phyloP scores from a whole-genome alignment of 2,888 invertebrate species.

The Dasysyrphus albostriatus region DNA sequence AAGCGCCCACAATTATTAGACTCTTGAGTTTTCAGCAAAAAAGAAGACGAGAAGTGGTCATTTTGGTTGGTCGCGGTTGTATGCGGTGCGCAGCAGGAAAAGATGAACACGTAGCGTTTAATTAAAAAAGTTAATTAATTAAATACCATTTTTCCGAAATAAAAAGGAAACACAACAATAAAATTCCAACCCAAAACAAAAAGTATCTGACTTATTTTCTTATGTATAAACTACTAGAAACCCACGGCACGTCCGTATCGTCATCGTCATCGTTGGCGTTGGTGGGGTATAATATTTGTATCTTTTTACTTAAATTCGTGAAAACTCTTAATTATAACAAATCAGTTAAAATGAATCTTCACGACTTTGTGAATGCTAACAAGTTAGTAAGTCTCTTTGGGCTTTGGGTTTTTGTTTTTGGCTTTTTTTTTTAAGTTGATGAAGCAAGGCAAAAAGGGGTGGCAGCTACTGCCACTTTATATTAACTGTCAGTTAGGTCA shows the following conservation, averaged over 20 bases:
- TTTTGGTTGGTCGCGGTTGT: neutral
- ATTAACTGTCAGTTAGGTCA: conserved; percentile 52
- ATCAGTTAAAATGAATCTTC: conserved; percentile 66
- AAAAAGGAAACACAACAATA: conserved; percentile 6
- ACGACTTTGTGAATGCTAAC: conserved; percentile 48
- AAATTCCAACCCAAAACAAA: conserved; percentile 9
- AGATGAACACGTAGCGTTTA: conserved; percentile 61
- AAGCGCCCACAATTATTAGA: conserved; percentile 49
- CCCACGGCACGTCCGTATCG: neutral
- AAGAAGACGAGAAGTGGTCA: neutral
- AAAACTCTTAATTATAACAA: conserved; percentile 66
- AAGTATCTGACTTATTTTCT: conserved; percentile 16
- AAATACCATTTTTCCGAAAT: conserved; percentile 26
- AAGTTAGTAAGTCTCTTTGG: conserved; percentile 33
- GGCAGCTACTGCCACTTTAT: conserved; percentile 52
- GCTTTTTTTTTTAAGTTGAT: neutral
- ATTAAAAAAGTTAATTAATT: conserved; percentile 72
- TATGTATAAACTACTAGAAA: neutral
- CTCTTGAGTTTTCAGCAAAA: conserved; percentile 1
- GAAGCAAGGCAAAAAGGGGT: conserved; percentile 24
- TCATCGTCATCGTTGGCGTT: neutral
- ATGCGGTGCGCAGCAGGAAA: neutral
- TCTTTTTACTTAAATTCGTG: conserved; percentile 49
- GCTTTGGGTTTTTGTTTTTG: neutral
- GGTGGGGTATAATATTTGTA: conserved; percentile 14